Evolutionary conservation across 2,888 invertebrate species (phyloP), one percentile per base, ranked within the genome.

Genomic region (Nomada flava): DNA sequence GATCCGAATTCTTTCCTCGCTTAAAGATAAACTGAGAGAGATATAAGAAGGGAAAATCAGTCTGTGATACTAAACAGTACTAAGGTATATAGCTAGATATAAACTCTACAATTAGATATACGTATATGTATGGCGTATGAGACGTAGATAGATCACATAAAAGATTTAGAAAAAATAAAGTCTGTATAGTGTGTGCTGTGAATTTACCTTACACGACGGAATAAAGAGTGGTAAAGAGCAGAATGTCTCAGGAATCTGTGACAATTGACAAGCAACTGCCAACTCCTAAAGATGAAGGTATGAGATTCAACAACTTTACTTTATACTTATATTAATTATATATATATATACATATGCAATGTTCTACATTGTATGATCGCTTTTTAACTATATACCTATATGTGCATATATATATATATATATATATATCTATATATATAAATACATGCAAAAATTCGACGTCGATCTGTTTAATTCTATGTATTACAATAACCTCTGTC

Each of bases 21-120:
- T 76, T 59, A 74, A 79, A 70, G 70, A 79, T 77, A 72, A 81
- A 81, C 73, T 63, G 74, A 79, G 68, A 86, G 75, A 76, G 79
- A 82, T 85, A 36, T 36, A 36, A 85, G 78, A 88, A 84, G 78
- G 86, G 87, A 88, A 87, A 90, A 87, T 87, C 89, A 89, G 89
- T 92, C 92, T 92, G 92, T 92, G 92, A 92, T 92, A 92, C 89
- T 92, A 92, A 92, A 87, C 91, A 90, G 92, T 92, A 92, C 89
- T 91, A 91, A 92, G 88, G 85, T 89, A 89, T 89, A 90, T 89
- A 89, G 84, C 77, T 87, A 88, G 86, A 82, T 85, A 79, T 87
- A 89, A 86, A 90, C 87, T 86, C 85, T 88, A 89, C 86, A 89
- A 89, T 89, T 89, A 88, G 89, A 85, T 87, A 78, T 85, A 86